Evolutionary conservation across 2,888 invertebrate species (phyloP), one percentile per base, ranked within the genome.

Genomic region (Cheilosia vulpina): DNA sequence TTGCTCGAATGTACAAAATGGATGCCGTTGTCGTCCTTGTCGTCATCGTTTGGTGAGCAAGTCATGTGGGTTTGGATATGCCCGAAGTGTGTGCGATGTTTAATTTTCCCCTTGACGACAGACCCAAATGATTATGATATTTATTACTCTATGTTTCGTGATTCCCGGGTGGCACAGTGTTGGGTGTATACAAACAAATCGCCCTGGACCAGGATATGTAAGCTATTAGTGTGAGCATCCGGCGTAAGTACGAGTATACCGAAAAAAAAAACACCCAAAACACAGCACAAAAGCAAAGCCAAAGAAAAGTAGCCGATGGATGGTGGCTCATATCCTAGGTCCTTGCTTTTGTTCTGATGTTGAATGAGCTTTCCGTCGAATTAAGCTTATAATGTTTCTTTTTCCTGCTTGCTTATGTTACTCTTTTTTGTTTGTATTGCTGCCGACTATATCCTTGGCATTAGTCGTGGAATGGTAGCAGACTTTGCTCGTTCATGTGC

Each of bases 341-440:
- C 17, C 50, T 66, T 58, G 38, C 41, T 57, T 65, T 75, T 52
- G 50, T 57, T 75, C 27, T 65, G 50, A 38, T 65, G 65, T 65
- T 65, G 47, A 50, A 75, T 75, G 75, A 66, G 58, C 66, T 75
- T 75, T 75, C 75, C 58, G 65, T 47, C 75, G 66, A 75, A 75
- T 75, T 75, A 75, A 50, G 19, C 57, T 50, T 50, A 52, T 57
- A 75, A 66, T 57, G 57, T 57, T 17, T 31, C n/a, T 47, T 75
- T 9, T 47, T 55, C 38, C 47, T 24, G 6, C 57, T 55, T 43
- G 45, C 55, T 47, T 24, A 9, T 34, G 15, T 63, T 57, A 21
- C 41, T 1, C 21, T 55, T 31, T 63, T 24, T 53, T 41, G 27
- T 41, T 41, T 41, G 43, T 31, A n/a, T n/a, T n/a, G 41, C 43